Evolutionary conservation across 2,797 vertebrate genomes (phyloP).

Genomic region (Eupleurogrammus muticus): DNA sequence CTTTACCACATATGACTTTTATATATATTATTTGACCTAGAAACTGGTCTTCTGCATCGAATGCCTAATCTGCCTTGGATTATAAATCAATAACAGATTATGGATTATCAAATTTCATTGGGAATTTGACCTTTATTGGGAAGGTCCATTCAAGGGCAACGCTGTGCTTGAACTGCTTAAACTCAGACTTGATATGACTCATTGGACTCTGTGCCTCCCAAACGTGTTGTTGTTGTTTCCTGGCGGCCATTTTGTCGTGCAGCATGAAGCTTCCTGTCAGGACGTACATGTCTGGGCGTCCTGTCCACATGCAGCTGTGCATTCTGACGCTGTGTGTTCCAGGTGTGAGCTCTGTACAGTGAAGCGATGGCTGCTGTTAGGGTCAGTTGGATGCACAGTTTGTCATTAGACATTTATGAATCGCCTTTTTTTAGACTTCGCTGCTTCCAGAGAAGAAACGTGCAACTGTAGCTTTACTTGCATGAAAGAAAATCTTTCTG

Average conservation of each 20-base stretch:
- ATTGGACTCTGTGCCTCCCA: neutral
- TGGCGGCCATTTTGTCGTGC: constrained; percentile 49
- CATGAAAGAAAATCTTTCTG: neutral
- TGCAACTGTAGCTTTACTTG: constrained; percentile 28
- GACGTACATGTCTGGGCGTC: constrained; percentile 40
- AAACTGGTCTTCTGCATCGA: constrained; percentile 62
- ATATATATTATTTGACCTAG: constrained; percentile 67
- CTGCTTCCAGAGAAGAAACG: constrained; percentile 1
- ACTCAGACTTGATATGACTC: constrained; percentile 6
- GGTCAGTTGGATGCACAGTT: constrained; percentile 15
- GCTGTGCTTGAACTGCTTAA: neutral
- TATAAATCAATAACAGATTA: constrained; percentile 76
- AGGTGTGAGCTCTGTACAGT: constrained; percentile 36
- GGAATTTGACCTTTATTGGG: constrained; percentile 59
- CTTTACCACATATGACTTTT: constrained; percentile 51
- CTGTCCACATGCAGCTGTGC: constrained; percentile 50
- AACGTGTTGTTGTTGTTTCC: constrained; percentile 29
- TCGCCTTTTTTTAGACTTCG: constrained; percentile 27
- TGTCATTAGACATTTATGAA: constrained; percentile 55
- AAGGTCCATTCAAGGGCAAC: constrained; percentile 47
- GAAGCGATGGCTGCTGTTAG: constrained; percentile 23
- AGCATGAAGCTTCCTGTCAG: constrained; percentile 50
- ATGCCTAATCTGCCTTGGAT: constrained; percentile 70
- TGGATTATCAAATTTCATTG: constrained; percentile 72
- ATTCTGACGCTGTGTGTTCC: constrained; percentile 49